Evolutionary conservation across 2,888 invertebrate genomes (phyloP), one percentile per base, ranked within the genome.

Genomic region (Encarsia formosa): DNA sequence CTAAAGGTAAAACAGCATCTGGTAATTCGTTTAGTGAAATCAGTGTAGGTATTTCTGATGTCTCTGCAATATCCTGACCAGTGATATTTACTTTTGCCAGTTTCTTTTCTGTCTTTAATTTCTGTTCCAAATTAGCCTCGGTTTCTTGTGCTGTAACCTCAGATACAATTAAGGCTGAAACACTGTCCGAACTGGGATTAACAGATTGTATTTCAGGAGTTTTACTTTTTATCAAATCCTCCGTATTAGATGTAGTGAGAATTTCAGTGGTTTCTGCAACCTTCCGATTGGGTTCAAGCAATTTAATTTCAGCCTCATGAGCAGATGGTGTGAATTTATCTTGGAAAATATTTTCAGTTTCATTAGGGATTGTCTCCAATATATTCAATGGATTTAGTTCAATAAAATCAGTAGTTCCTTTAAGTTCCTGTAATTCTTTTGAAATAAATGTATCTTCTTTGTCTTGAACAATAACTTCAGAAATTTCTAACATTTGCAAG

Each of bases 21-120:
- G 38, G 6, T 0, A 67, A 35, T 5, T 65, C 61, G 20, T 52
- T 58, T 26, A 62, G 52, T 44, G 62, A 62, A 31, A 55, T 48
- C 53, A 69, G 57, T 13, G 67, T 53, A 20, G 61, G 42, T 9
- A 69, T 41, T 59, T 75, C 69, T 38, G 66, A 65, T 45, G 69
- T 69, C 61, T 75, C 67, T 19, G 73, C 73, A 38, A 72, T 67
- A 60, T 73, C 70, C 58, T 71, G 66, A 15, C 69, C 67, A 5
- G 50, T 31, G 32, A 68, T 50, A 55, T 61, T 59, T 13, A 67
- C 62, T 50, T 63, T 35, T 5, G 63, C 63, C 26, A 52, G 52
- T 29, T 58, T 59, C 51, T 57, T 42, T 13, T 37, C 39, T 3
- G 61, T 58, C 20, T 54, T 26, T 29, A 56, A 48, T 6, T 60